phyloP scores from a whole-genome alignment of 2,888 invertebrate species.

The Cerceris rybyensis region DNA sequence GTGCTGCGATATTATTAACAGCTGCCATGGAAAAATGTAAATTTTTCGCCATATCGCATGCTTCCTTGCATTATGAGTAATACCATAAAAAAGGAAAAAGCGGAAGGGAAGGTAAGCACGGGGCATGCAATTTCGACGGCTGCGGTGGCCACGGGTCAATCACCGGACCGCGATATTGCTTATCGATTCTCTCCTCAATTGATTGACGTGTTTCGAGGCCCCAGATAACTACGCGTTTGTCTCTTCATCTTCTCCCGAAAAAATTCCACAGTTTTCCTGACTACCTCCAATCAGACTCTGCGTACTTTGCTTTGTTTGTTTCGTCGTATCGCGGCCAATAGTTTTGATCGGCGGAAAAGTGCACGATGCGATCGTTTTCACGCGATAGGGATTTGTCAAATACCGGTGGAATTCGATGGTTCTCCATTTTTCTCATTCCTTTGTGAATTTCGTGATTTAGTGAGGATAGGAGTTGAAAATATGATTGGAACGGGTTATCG shows the following conservation, averaged over 20 bases:
- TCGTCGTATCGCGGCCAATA: not conserved
- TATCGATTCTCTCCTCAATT: slow-evolving; percentile 70
- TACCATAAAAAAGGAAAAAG: slow-evolving; percentile 31
- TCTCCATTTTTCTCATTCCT: not conserved
- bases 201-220: slow-evolving; percentile 65
- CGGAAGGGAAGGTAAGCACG: slow-evolving; percentile 30
- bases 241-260: slow-evolving; percentile 44
- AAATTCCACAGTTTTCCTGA: slow-evolving; percentile 30
- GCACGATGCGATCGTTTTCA: not conserved
- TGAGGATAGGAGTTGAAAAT: too few relatives aligned
- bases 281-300: not conserved
- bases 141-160: slow-evolving; percentile 64
- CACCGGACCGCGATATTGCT: slow-evolving; percentile 72
- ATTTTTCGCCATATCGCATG: slow-evolving; percentile 2
- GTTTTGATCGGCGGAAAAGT: not conserved
- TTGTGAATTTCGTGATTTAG: not conserved
- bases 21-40: not conserved
- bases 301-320: not conserved
- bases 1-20: slow-evolving; percentile 9
- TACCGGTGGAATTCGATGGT: not conserved
- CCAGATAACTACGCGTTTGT: slow-evolving; percentile 29
- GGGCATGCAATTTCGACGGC: slow-evolving; percentile 61
- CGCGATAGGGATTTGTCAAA: not conserved
- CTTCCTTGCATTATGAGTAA: slow-evolving; percentile 9
- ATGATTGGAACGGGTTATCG: too few relatives aligned